A percentile compares a stretch with the other conserved stretches of the same genome.
Conservation (phyloP, 2,797 vertebrate species). For the Neosilurus mollespiculum region DNA sequence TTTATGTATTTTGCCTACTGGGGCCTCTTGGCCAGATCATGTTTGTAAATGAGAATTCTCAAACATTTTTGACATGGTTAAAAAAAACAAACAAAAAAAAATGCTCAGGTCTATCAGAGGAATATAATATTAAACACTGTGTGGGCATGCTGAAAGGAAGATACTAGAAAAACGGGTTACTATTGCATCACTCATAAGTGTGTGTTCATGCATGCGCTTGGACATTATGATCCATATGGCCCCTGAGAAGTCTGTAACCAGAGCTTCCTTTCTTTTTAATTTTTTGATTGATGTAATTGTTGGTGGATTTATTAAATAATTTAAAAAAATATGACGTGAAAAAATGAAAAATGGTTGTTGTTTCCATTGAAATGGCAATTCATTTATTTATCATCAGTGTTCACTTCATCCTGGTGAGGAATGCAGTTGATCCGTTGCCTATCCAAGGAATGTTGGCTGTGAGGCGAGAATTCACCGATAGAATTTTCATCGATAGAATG, state of each 20-base stretch:
- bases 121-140: conserved; percentile 15
- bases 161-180: not conserved
- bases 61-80: no score
- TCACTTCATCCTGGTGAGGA: not conserved
- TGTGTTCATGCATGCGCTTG: not conserved
- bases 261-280: not conserved
- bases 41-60: no score
- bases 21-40: no score
- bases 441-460: not conserved
- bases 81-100: no score
- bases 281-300: not conserved
- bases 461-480: not conserved
- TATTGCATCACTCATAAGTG: not conserved
- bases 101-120: conserved; percentile 18
- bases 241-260: not conserved
- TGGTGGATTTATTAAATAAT: not conserved
- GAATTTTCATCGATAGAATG: not conserved
- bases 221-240: not conserved
- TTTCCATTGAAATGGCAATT: not conserved
- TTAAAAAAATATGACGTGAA: not conserved
- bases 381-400: not conserved
- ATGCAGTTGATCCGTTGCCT: not conserved
- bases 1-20: no score
- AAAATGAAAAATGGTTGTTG: not conserved
- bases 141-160: not conserved